Evolutionary conservation across 2,797 vertebrate species (phyloP), one percentile per base, ranked within the genome.

Genomic region (Hydrocynus forskahlii): DNA sequence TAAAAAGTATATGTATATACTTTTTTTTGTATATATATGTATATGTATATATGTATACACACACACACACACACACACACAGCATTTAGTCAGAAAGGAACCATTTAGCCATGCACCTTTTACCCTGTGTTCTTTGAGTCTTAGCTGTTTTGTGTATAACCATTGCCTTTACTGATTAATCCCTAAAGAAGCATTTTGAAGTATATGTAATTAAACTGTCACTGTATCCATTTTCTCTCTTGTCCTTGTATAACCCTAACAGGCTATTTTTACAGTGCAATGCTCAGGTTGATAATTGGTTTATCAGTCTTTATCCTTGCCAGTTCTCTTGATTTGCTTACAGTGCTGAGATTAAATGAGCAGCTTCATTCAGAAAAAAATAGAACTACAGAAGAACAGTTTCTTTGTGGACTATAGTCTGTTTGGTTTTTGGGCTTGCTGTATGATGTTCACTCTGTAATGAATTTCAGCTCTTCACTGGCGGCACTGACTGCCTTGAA

Each of bases 371-470:
- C 45, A 43, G 70, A 70, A 67, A 76, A 76, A 76, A 64, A n/a
- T 4, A 69, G 23, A 62, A 45, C 63, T 0, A 35, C 57, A 64
- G 75, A 76, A 45, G n/a, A n/a, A 62, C 76, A 75, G 81, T 29
- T 29, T 70, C 45, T 54, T 67, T 72, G 55, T 50, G 45, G 64
- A 62, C 69, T 64, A 45, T 45, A 55, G 60, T 76, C 54, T 85
- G 72, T 68, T 38, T 73, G 45, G 21, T 60, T 77, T 57, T 6
- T 9, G 45, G 35, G 21, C 7, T 80, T 52, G 0, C n/a, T 82
- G 69, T 77, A 54, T 81, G 64, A 88, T 89, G 86, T 62, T 83
- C 88, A 88, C 90, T 88, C 85, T 83, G 81, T 91, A 90, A 93
- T 92, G 91, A 62, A 84, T 76, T 77, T 25, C 68, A 69, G 54